Evolutionary conservation across 2,797 vertebrate species (phyloP).

Genomic region (Mus minutoides): DNA sequence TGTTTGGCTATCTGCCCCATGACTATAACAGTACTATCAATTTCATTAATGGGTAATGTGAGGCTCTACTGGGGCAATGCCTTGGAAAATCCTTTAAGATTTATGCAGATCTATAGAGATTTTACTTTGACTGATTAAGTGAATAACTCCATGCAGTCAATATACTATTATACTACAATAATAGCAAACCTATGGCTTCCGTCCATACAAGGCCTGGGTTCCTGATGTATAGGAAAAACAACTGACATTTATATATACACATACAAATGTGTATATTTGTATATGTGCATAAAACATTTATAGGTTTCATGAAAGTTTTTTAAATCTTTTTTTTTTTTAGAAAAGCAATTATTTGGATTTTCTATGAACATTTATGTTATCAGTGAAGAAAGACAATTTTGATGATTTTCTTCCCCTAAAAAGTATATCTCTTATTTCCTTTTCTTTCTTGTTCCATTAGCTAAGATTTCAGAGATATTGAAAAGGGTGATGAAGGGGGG

Average conservation of each 20-base stretch:
- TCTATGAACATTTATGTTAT: not conserved
- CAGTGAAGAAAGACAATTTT: not conserved
- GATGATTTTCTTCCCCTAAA: not conserved
- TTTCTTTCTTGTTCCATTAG: not conserved
- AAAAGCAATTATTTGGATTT: not conserved
- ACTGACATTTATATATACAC: not conserved
- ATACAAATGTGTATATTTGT: not conserved
- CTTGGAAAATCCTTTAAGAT: not conserved
- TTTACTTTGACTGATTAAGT: not conserved
- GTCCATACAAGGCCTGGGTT: not conserved
- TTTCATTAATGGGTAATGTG: not conserved
- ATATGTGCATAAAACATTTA: no score
- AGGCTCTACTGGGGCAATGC: not conserved
- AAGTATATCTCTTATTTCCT: not conserved
- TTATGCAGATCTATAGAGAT: not conserved
- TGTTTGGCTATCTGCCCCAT: not conserved
- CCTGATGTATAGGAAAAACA: not conserved
- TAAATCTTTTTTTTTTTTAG: not conserved
- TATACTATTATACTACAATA: not conserved
- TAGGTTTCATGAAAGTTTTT: not conserved
- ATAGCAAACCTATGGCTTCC: not conserved
- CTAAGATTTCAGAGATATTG: not conserved
- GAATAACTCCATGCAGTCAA: not conserved
- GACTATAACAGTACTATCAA: not conserved
- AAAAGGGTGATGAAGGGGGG: not conserved